Base-by-base conservation (phyloP, 2,113 vertebrate species). In the Clarias gariepinus region DNA sequence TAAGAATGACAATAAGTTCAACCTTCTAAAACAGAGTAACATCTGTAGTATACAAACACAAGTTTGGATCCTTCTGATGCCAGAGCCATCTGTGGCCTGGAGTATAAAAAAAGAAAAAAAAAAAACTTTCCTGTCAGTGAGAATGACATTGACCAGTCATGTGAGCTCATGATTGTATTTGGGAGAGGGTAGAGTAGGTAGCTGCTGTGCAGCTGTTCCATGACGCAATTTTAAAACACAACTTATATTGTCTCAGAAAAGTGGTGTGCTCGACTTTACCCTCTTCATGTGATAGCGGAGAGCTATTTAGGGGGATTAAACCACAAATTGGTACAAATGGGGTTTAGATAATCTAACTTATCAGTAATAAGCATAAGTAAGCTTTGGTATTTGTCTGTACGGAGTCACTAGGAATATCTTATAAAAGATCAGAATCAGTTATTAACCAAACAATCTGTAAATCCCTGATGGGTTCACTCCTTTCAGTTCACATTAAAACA, bases 401-500 rank as follows among this genome's bases (percentile, higher is more conserved):
- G 13, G 25, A 15, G 28, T 8, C 15, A 30, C 30, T 12, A 41
- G 69, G 36, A 71, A 23, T 21, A 73, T 73, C 33, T 41, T 19
- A 41, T 81, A 25, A 63, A 81, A 63, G 6, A 81, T 21, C 30
- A 47, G 19, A 63, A 30, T 80, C 30, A 63, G 33, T 41, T 15
- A 36, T 60, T 84, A 76, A 76, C 21, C 21, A 61, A 84, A 16
- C 25, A 12, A 60, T 60, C 53, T 28, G 68, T 60, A 58, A 73
- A 33, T 36, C 55, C 19, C 83, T 28, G 13, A 47, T 23, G 71
- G 83, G 57, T 63, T 25, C 68, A 60, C 71, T 60, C 47, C 18
- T 69, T 71, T 58, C 82, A 25, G 68, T 55, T 33, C 30, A 18
- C 55, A 74, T 86, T 63, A 80, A 86, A 89, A 28, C 55, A 73